Percentiles rank a stretch among this genome's conserved stretches.
phyloP scores from a whole-genome alignment of 2,113 vertebrate genomes.

The Girardinichthys multiradiatus region DNA sequence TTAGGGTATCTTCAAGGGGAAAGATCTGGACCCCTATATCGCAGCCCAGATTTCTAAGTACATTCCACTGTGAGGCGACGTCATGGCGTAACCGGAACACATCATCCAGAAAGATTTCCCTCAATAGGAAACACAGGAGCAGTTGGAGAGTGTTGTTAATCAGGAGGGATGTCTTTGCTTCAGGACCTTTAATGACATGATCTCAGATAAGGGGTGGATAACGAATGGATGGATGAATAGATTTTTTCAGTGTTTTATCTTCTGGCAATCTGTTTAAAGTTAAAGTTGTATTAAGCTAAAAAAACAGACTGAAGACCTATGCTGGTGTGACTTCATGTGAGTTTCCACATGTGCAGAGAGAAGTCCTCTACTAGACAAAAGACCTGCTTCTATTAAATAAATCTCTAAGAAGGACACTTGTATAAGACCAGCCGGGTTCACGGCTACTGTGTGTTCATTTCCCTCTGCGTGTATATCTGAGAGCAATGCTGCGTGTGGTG shows the following conservation, averaged over 20 bases:
- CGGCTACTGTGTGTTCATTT: constrained; percentile 21
- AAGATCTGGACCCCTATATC: too few relatives aligned
- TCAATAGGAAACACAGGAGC: too few relatives aligned
- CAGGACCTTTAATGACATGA: neutral
- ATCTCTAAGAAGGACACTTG: constrained; percentile 3
- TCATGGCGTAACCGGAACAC: neutral
- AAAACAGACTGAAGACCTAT: neutral
- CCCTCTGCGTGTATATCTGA: constrained; percentile 3
- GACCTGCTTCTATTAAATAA: constrained; percentile 18
- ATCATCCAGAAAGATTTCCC: too few relatives aligned
- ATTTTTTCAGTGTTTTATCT: neutral
- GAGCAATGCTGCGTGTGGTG: constrained; percentile 18
- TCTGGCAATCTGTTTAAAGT: neutral
- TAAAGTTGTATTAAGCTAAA: neutral
- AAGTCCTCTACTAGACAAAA: constrained; percentile 24
- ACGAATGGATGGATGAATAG: neutral
- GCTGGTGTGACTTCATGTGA: neutral
- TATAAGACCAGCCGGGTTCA: constrained; percentile 31
- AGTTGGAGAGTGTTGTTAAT: too few relatives aligned
- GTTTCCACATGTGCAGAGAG: neutral
- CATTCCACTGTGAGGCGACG: neutral
- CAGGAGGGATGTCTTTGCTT: neutral
- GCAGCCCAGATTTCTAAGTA: neutral
- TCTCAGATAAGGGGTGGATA: too few relatives aligned
- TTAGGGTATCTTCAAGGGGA: too few relatives aligned